Percentiles rank a stretch among this genome's conserved stretches.
Evolutionary conservation across 2,888 invertebrate genomes (phyloP).

Genomic region (Acleris sparsana): DNA sequence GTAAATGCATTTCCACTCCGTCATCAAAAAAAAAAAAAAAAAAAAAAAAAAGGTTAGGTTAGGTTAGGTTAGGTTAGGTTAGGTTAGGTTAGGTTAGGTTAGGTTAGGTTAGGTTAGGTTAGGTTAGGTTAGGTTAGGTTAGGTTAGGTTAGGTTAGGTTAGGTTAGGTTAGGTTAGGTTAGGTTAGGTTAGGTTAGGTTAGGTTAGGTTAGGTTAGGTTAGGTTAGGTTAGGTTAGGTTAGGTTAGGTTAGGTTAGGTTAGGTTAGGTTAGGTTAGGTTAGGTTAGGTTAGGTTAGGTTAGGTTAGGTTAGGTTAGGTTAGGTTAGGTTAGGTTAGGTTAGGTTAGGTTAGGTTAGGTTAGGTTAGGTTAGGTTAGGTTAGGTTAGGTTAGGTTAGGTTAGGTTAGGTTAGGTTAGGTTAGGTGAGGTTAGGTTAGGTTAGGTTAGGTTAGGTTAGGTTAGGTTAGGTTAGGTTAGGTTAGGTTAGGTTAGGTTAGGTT

Average conservation of each 20-base stretch:
- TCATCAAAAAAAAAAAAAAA: too few relatives aligned
- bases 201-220: slow-evolving; percentile 26
- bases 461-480: slow-evolving; percentile 14
- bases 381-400: slow-evolving; percentile 29
- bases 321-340: slow-evolving; percentile 29
- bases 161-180: slow-evolving; percentile 26
- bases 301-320: slow-evolving; percentile 29
- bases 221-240: slow-evolving; percentile 23
- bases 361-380: slow-evolving; percentile 29
- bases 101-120: slow-evolving; percentile 14
- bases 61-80: slow-evolving; percentile 29
- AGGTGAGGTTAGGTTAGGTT: slow-evolving; percentile 28
- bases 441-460: slow-evolving; percentile 26
- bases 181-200: slow-evolving; percentile 26
- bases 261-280: slow-evolving; percentile 31
- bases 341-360: slow-evolving; percentile 29
- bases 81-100: slow-evolving; percentile 23
- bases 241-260: slow-evolving; percentile 27
- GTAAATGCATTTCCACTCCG: too few relatives aligned
- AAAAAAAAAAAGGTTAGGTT: slow-evolving; percentile 15
- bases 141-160: slow-evolving; percentile 28
- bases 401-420: slow-evolving; percentile 29
- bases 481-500: slow-evolving; percentile 12
- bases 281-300: slow-evolving; percentile 30
- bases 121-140: slow-evolving; percentile 28